These are phyloP conservation scores for Plebejus anna DNA, from an alignment of 2,888 invertebrate species.

Conservation along the genomic window DNA sequence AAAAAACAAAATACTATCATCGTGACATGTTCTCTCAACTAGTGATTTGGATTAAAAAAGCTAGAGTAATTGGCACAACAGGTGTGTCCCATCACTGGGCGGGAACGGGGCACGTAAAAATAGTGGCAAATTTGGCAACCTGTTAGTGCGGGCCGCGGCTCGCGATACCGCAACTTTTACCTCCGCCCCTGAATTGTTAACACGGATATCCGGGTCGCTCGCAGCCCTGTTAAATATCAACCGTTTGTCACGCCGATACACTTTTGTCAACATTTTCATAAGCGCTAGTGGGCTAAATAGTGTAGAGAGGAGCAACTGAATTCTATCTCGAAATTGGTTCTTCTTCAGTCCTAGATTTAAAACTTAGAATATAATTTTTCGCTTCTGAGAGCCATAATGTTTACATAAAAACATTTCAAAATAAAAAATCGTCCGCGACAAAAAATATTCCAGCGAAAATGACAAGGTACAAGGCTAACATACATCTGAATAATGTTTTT, in stretches of 20 bases:
- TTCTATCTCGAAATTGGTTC: no score
- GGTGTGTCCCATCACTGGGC: conserved; percentile 70
- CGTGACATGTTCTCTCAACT: not conserved
- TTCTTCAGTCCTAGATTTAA: no score
- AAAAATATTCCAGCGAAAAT: not conserved
- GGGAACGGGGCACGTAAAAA: conserved; percentile 66
- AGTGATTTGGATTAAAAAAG: conserved; percentile 24
- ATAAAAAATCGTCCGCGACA: not conserved
- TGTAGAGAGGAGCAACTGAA: no score
- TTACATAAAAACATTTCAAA: not conserved
- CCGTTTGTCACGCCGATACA: conserved; percentile 24
- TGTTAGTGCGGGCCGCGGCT: conserved; percentile 54
- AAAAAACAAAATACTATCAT: not conserved
- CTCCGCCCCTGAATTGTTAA: conserved; percentile 49
- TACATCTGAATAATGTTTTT: conserved; percentile 27
- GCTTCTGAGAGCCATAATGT: not conserved
- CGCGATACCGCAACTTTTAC: conserved; percentile 53
- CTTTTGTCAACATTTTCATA: conserved; percentile 14
- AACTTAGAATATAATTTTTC: no score
- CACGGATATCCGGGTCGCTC: conserved; percentile 42
- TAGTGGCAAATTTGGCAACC: conserved; percentile 75
- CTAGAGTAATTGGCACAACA: conserved; percentile 55
- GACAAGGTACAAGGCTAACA: not conserved
- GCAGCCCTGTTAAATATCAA: conserved; percentile 28
- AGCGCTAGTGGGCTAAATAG: not conserved